Evolutionary conservation across 2,797 vertebrate species (phyloP).

Genomic region (Sitta carolinensis): DNA sequence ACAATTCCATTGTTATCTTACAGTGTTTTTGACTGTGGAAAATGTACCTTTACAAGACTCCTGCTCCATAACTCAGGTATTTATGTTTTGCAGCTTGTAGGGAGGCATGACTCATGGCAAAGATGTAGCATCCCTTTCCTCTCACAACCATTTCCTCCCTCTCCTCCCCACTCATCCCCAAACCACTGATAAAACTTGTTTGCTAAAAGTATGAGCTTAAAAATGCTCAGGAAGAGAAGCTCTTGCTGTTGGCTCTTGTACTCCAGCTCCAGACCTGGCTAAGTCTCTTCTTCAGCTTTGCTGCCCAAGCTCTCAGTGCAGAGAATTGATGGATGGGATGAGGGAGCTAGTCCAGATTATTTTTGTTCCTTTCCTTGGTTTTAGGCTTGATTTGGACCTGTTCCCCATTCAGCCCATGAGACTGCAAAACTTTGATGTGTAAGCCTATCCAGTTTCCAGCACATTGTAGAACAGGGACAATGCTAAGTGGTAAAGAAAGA

Average conservation of each 20-base stretch:
- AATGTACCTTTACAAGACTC: neutral
- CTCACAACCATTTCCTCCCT: neutral
- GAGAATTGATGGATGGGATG: neutral
- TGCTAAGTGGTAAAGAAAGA: neutral
- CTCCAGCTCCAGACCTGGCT: neutral
- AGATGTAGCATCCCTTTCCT: neutral
- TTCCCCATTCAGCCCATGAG: neutral
- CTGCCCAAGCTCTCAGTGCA: neutral
- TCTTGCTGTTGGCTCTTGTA: neutral
- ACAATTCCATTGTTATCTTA: neutral
- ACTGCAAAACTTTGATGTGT: neutral
- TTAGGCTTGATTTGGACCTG: neutral
- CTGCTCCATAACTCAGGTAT: neutral
- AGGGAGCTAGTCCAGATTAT: neutral
- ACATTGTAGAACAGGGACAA: neutral
- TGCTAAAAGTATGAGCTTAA: neutral
- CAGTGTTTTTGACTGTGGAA: neutral
- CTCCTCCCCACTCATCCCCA: fast-evolving
- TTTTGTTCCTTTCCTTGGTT: neutral
- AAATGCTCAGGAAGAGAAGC: neutral
- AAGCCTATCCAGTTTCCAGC: neutral
- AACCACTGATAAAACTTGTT: neutral
- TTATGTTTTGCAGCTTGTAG: neutral
- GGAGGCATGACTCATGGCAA: neutral
- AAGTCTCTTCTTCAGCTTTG: neutral